These are phyloP conservation scores for Apodemia zela DNA, from an alignment of 2,888 invertebrate species.

Conservation along the genomic window DNA sequence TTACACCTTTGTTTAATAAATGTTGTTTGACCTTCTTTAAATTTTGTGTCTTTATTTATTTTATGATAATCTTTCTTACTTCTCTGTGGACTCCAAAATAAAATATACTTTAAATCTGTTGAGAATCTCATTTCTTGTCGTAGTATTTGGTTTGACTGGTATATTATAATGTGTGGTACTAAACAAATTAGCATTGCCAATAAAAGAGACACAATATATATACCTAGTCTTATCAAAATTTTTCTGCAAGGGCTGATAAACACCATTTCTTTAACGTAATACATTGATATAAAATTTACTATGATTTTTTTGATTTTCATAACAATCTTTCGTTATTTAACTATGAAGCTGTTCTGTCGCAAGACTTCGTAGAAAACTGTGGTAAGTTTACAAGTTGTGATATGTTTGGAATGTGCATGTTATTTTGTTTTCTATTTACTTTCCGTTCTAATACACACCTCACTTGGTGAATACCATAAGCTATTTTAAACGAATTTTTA, in stretches of 20 bases:
- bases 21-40: conserved; percentile 44
- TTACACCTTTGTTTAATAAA: conserved; percentile 61
- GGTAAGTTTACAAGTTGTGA: background rate
- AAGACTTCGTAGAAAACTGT: background rate
- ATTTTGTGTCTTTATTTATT: conserved; percentile 33
- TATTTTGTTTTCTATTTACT: conserved; percentile 11
- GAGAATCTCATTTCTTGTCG: conserved; percentile 36
- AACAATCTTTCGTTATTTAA: conserved; percentile 16
- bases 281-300: conserved; percentile 32
- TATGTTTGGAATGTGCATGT: background rate
- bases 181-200: conserved; percentile 41
- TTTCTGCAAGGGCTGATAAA: conserved; percentile 42
- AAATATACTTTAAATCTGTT: conserved; percentile 63
- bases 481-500: background rate
- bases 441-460: conserved; percentile 3
- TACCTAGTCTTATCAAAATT: conserved; percentile 36
- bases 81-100: conserved; percentile 51
- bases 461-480: background rate
- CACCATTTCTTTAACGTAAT: conserved; percentile 51
- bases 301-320: conserved; percentile 28
- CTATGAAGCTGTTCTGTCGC: background rate
- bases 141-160: conserved; percentile 23
- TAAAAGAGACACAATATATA: conserved; percentile 37
- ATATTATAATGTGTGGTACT: conserved; percentile 41
- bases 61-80: conserved; percentile 31